phyloP scores from a whole-genome alignment of 1,140 invertebrate species.

The Wasmannia auropunctata region DNA sequence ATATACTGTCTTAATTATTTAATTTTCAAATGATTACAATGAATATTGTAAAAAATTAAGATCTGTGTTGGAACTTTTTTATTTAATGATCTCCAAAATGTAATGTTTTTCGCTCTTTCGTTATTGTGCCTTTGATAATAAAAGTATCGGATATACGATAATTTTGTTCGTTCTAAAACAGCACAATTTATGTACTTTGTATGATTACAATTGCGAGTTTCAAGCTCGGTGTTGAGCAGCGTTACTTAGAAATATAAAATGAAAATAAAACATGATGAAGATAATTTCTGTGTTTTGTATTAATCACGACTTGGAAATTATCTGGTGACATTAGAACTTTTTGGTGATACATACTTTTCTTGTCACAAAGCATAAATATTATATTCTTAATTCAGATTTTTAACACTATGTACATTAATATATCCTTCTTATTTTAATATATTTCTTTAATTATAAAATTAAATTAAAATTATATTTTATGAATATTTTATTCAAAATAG shows the following conservation, averaged over 20 bases:
- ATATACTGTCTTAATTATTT: background rate
- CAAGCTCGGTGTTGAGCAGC: background rate
- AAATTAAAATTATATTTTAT: no score
- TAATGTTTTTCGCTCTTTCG: background rate
- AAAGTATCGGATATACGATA: background rate
- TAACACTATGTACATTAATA: no score
- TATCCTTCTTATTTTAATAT: no score
- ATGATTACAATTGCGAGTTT: constrained; percentile 2
- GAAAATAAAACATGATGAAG: constrained; percentile 2
- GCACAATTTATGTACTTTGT: background rate
- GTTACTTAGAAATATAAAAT: constrained; percentile 12
- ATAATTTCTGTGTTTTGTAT: background rate
- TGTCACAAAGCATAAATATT: no score
- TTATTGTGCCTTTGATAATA: background rate
- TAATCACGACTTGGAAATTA: constrained; percentile 1
- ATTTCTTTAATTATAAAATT: no score
- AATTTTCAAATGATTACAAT: constrained; percentile 8
- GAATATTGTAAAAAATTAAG: background rate
- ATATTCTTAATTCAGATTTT: no score
- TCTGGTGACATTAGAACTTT: background rate
- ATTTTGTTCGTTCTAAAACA: background rate
- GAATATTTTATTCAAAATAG: no score
- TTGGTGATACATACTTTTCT: no score
- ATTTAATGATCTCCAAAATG: background rate
- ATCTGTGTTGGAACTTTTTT: background rate